Percentiles rank a stretch among this genome's conserved stretches.
phyloP scores from a whole-genome alignment of 2,797 vertebrate genomes.

The Glossophaga mutica region DNA sequence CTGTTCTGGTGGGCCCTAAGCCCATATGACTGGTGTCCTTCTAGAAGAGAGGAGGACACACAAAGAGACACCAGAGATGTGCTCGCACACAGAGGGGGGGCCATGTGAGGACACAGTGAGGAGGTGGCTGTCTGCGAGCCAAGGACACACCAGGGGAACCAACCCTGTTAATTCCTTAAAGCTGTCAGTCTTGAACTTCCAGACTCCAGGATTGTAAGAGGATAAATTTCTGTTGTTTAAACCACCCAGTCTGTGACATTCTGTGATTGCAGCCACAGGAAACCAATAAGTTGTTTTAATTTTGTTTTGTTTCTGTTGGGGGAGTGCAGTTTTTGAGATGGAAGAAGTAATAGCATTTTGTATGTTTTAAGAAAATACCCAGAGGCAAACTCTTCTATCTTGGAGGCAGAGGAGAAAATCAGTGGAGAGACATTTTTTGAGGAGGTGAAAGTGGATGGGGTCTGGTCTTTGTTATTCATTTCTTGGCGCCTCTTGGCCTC shows the following conservation, averaged over 20 bases:
- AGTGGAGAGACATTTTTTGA: background rate
- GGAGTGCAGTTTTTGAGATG: background rate
- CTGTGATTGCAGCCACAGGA: background rate
- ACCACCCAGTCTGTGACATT: background rate
- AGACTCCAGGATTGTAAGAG: background rate
- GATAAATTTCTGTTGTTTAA: background rate
- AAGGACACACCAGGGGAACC: background rate
- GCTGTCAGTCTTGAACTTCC: background rate
- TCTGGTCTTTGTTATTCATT: background rate
- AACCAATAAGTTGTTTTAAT: background rate
- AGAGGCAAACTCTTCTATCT: background rate
- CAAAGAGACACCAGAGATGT: background rate
- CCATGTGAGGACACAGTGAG: no score
- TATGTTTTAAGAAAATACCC: background rate
- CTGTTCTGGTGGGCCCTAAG: background rate
- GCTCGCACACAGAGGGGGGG: background rate
- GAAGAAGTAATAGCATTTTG: background rate
- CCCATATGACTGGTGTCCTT: background rate
- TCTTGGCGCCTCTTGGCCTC: background rate
- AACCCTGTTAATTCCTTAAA: background rate
- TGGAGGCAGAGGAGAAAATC: background rate
- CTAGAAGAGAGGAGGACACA: background rate
- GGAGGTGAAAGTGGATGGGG: background rate
- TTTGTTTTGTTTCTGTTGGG: background rate
- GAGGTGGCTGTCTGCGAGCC: background rate